Evolutionary conservation across 2,888 invertebrate genomes (phyloP).

Genomic region (Tridacna crocea): DNA sequence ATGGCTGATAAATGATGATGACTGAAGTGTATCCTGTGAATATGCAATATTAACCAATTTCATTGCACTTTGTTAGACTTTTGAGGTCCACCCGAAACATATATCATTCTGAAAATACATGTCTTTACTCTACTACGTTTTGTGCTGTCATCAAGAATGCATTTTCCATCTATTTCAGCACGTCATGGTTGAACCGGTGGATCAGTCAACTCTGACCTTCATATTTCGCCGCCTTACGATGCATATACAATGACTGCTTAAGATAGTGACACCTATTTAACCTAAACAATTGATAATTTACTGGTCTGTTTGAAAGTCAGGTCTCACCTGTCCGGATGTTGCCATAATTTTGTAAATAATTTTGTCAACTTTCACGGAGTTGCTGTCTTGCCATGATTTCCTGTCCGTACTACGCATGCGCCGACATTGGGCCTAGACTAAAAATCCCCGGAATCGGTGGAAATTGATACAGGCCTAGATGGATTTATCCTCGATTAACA

Average conservation of each 20-base stretch:
- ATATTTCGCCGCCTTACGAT: not conserved
- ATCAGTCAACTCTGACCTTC: conserved; percentile 13
- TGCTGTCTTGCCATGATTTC: conserved; percentile 59
- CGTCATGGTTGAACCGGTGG: conserved; percentile 4
- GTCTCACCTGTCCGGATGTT: conserved; percentile 42
- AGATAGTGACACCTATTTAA: not conserved
- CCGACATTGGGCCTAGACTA: not conserved
- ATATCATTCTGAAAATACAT: not conserved
- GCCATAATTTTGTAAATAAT: conserved; percentile 41
- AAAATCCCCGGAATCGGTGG: not conserved
- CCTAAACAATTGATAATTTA: not conserved
- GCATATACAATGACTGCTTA: not conserved
- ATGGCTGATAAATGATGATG: too few species aligned
- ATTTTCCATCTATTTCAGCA: not conserved
- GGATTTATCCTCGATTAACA: too few species aligned
- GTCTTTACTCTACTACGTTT: not conserved
- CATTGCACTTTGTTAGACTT: too few species aligned
- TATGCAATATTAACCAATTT: too few species aligned
- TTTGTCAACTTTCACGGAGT: conserved; percentile 44
- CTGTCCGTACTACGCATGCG: conserved; percentile 47
- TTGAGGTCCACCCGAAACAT: too few species aligned
- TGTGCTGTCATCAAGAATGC: not conserved
- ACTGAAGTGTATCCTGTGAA: too few species aligned
- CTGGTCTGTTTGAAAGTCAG: not conserved
- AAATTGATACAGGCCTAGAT: not conserved